Base-by-base conservation (phyloP, 1,140 invertebrate genomes). In the Gryon sp. region DNA sequence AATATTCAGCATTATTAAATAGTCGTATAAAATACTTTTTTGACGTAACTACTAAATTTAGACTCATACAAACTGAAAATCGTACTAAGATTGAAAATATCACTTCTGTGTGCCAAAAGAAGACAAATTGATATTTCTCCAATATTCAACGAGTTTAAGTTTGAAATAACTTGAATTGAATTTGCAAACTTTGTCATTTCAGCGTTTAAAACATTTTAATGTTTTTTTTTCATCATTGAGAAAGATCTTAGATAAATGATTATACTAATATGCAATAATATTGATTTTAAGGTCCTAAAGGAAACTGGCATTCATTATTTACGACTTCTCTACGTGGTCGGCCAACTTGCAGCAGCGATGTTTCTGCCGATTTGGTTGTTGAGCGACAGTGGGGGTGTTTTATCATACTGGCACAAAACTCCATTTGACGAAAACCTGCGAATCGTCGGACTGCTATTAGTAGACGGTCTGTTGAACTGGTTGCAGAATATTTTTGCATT, bases 401-500 rank as follows among this genome's bases (percentile, higher is more conserved):
- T 94, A n/a, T 84, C 91, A 16, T 91, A 95, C 18, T 91, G 28
- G 76, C 84, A 53, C 83, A 91, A 76, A 89, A 84, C 76, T 57
- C 78, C 50, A 68, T 86, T 89, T 8, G 78, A 84, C 8, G 63
- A 79, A 8, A 84, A 68, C 76, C 90, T 90, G 65, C 88, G 87
- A 36, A 88, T 93, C 19, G 73, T 92, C 34, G 89, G 87, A 1
- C 90, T 99, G 53, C 88, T 99, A 28, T 89, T 95, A 36, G 81
- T 93, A 20, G 97, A 99, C 87, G 97, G 97, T 15, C 86, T 97
- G 12, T 90, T 98, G 46, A 98, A 96, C 84, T 99, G 97, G 94
- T 86, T 97, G 62, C 97, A 99, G 86, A 99, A 98, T 83, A 93
- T 99, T 52, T 92, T 98, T 15, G 97, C 98, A 0, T 99, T 99